Conservation (phyloP, 2,797 vertebrate species). For the Siniperca obscura region DNA sequence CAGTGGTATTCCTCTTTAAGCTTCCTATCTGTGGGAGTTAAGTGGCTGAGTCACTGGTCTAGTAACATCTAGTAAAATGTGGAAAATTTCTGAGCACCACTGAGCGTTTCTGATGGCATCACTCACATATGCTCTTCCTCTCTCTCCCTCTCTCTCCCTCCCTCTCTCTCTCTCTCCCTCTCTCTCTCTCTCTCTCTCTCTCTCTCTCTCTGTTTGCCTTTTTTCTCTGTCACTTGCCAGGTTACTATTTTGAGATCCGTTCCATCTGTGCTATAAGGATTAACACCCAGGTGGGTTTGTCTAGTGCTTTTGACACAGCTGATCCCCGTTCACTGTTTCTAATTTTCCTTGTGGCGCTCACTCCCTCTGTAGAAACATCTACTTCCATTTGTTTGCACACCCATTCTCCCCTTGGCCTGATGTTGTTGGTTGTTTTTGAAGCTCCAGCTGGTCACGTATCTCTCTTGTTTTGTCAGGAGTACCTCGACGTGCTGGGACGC, state of each 20-base stretch:
- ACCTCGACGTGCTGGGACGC: conserved; percentile 96
- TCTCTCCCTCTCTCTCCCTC: conserved; percentile 33
- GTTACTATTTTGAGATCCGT: conserved; percentile 99
- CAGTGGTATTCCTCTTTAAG: conserved; percentile 31
- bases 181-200: conserved; percentile 30
- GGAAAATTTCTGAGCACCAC: conserved; percentile 65
- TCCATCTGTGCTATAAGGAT: conserved; percentile 99
- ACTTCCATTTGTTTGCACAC: conserved; percentile 38
- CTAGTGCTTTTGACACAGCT: conserved; percentile 73
- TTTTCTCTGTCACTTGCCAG: conserved; percentile 80
- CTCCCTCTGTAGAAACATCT: conserved; percentile 42
- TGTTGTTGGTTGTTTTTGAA: conserved; percentile 38
- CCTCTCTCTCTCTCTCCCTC: conserved; percentile 34
- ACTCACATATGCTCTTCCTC: conserved; percentile 46
- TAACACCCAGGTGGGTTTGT: conserved; percentile 96
- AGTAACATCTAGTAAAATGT: conserved; percentile 63
- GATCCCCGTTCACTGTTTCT: conserved; percentile 56
- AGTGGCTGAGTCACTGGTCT: conserved; percentile 59
- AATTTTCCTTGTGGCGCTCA: conserved; percentile 43
- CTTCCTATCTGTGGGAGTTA: conserved; percentile 50
- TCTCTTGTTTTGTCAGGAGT: conserved; percentile 88
- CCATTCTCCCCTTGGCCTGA: conserved; percentile 30
- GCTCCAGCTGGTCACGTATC: conserved; percentile 24
- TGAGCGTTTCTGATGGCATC: conserved; percentile 38
- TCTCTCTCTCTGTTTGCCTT: conserved; percentile 45